phyloP scores from a whole-genome alignment of 2,113 vertebrate genomes.

The Orientallactaga bullata region DNA sequence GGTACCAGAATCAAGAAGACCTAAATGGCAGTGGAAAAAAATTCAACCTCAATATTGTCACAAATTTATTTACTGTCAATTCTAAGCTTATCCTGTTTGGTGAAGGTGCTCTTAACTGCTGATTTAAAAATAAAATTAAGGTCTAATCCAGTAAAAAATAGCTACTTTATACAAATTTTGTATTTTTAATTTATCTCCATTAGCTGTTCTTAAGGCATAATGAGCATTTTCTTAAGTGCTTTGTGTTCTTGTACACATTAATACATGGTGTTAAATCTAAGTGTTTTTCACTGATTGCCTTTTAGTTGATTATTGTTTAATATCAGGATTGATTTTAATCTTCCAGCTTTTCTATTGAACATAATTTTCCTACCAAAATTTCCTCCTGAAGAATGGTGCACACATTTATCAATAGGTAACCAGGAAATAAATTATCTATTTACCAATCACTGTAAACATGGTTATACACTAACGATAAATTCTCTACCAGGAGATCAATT shows the following conservation, averaged over 20 bases:
- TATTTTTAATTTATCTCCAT: constrained; percentile 4
- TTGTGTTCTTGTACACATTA: background rate
- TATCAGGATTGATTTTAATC: background rate
- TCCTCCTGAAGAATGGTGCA: background rate
- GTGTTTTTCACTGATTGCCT: background rate
- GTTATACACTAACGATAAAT: background rate
- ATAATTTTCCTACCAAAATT: background rate
- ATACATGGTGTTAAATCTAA: background rate
- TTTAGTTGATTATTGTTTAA: constrained; percentile 16
- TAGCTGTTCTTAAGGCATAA: constrained; percentile 15
- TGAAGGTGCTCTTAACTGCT: background rate
- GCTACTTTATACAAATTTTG: background rate
- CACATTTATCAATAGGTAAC: background rate
- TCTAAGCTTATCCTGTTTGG: background rate
- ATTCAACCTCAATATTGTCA: background rate
- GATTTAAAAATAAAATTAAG: background rate
- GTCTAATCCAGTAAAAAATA: background rate
- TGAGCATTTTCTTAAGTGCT: background rate
- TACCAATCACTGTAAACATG: background rate
- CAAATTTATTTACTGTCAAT: background rate
- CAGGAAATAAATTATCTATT: constrained; percentile 6
- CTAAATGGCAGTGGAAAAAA: background rate
- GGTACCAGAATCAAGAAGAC: background rate
- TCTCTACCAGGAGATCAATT: background rate
- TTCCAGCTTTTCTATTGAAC: background rate